Evolutionary conservation across 2,113 vertebrate genomes (phyloP).

Genomic region (Scomber japonicus): DNA sequence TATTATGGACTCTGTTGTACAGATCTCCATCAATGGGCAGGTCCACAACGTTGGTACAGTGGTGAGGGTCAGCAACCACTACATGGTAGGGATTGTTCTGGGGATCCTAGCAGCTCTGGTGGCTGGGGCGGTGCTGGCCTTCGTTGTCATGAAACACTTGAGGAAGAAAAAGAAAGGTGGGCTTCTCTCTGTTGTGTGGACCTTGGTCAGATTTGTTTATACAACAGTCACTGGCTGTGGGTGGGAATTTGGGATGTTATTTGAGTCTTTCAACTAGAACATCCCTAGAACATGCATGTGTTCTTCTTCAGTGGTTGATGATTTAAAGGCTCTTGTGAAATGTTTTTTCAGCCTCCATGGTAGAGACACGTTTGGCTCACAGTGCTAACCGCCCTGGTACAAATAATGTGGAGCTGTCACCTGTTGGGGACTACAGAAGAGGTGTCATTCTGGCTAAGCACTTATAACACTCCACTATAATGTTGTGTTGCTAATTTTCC

Average conservation of each 20-base stretch:
- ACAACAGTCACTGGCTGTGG: slow-evolving; percentile 2
- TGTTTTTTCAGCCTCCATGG: slow-evolving; percentile 79
- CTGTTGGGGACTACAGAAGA: slow-evolving; percentile 85
- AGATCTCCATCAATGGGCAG: slow-evolving; percentile 87
- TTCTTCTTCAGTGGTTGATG: slow-evolving; percentile 52
- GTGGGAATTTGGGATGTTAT: slow-evolving; percentile 27
- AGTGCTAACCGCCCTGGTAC: slow-evolving; percentile 62
- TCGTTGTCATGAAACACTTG: slow-evolving; percentile 84
- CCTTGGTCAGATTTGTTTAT: slow-evolving; percentile 59
- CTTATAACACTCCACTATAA: not conserved
- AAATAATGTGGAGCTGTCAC: slow-evolving; percentile 75
- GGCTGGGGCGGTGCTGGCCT: slow-evolving; percentile 79
- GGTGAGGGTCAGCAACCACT: slow-evolving; percentile 80
- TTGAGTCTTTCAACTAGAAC: slow-evolving; percentile 67
- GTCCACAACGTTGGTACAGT: slow-evolving; percentile 88
- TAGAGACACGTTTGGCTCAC: slow-evolving; percentile 77
- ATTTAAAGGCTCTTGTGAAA: slow-evolving; percentile 65
- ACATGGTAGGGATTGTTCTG: slow-evolving; percentile 87
- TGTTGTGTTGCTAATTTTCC: not conserved
- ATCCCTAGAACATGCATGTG: slow-evolving; percentile 43
- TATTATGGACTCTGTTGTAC: slow-evolving; percentile 10
- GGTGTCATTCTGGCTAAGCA: slow-evolving; percentile 62
- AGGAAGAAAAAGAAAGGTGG: slow-evolving; percentile 88
- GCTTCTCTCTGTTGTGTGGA: slow-evolving; percentile 21
- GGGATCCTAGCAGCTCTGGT: slow-evolving; percentile 85